Evolutionary conservation across 2,888 invertebrate genomes (phyloP), one percentile per base, ranked within the genome.

Genomic region (Hydrotaea cyrtoneurina): DNA sequence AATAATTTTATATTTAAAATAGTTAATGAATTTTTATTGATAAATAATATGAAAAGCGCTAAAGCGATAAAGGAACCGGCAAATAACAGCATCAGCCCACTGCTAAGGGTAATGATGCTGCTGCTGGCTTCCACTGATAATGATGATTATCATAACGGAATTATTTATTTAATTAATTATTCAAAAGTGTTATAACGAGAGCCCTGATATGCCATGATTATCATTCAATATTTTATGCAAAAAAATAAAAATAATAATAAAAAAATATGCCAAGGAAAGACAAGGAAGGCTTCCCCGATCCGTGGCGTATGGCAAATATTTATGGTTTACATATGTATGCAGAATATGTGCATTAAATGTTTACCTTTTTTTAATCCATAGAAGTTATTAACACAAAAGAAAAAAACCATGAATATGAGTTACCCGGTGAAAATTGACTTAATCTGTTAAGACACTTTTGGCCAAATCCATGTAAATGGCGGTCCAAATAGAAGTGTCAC

Each of bases 81-180:
- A 36, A 13, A 59, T n/a, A 62, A 31, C 39, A 39, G 3, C 39
- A 3, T 3, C 13, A 8, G 31, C 31, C 10, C 13, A 39, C 26
- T 11, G 8, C 15, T 62, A 26, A 21, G 26, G 59, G 13, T 59
- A 26, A 26, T 26, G 59, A 15, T 11, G 55, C 17, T 55, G 43
- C 43, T 15, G 3, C 15, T 50, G 43, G 13, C 36, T 19, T n/a
- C n/a, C n/a, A 31, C 13, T 31, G 62, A 15, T 36, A 15, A 2
- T 26, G 69, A 46, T 69, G 39, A 55, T 73, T 73, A 73, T 55
- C 53, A 73, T 73, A 73, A 73, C 26, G 19, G 15, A 36, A 73
- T 73, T 73, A 73, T 73, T 69, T 55, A 55, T 73, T 73, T 73
- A 73, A 73, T 73, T 73, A 73, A 73, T 73, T 73, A 55, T 73